These are phyloP conservation scores for Pontoporia blainvillei DNA, from an alignment of 2,113 vertebrate genomes.

Conservation along the genomic window DNA sequence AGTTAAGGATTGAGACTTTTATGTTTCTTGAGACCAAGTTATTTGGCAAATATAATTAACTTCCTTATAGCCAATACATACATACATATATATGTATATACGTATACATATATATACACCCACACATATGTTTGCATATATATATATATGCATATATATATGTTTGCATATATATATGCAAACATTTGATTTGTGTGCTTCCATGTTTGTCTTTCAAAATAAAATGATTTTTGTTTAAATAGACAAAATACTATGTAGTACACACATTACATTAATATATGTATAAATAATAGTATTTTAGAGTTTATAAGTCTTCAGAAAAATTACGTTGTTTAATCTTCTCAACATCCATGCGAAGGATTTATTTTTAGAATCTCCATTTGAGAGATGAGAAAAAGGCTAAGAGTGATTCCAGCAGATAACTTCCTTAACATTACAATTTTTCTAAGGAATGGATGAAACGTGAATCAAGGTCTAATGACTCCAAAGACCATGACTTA, in stretches of 20 bases:
- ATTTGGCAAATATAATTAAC: slow-evolving; percentile 67
- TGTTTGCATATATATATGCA: background rate
- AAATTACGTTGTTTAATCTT: slow-evolving; percentile 35
- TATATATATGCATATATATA: accelerated
- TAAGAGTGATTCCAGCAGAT: background rate
- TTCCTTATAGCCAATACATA: background rate
- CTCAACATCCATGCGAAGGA: background rate
- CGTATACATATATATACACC: background rate
- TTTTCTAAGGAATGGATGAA: background rate
- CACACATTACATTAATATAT: background rate
- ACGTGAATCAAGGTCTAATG: background rate
- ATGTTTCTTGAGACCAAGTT: slow-evolving; percentile 34
- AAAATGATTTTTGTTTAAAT: background rate
- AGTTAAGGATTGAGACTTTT: background rate
- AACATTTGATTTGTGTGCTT: background rate
- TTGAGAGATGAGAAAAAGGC: background rate
- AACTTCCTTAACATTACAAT: background rate
- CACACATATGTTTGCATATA: accelerated
- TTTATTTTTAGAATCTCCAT: slow-evolving; percentile 23
- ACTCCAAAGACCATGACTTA: background rate
- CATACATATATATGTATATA: background rate
- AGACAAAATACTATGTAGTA: background rate
- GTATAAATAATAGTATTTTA: background rate
- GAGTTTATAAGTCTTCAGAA: background rate
- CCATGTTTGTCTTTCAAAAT: slow-evolving; percentile 67